These are phyloP conservation scores for Atta texana DNA, from an alignment of 1,140 invertebrate genomes.

Conservation along the genomic window DNA sequence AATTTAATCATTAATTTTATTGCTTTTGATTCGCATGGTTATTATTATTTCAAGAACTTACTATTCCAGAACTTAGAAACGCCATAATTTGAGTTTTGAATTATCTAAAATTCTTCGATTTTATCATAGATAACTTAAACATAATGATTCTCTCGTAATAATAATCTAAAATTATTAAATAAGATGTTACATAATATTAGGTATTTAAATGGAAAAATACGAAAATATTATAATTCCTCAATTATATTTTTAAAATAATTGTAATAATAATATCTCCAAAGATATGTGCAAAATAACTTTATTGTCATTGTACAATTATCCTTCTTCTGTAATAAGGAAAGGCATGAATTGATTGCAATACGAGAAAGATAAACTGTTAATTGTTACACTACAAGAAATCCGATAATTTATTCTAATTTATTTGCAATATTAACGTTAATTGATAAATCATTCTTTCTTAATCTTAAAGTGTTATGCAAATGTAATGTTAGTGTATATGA, in stretches of 20 bases:
- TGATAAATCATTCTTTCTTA: background rate
- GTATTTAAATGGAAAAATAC: background rate
- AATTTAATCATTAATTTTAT: background rate
- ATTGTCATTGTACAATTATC: background rate
- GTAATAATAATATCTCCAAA: background rate
- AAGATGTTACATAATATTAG: background rate
- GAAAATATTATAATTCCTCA: background rate
- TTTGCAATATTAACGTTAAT: constrained; percentile 1
- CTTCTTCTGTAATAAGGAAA: background rate
- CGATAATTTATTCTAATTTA: background rate
- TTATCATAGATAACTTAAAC: background rate
- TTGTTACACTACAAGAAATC: background rate
- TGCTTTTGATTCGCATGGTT: background rate
- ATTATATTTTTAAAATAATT: background rate
- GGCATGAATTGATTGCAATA: background rate
- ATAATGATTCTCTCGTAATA: background rate
- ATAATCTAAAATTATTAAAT: background rate
- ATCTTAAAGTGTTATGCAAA: constrained; percentile 33
- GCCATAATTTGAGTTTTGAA: background rate
- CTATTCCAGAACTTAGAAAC: background rate
- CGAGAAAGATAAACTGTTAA: background rate
- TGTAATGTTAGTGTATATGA: background rate
- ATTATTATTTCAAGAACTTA: background rate
- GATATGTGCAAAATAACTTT: background rate
- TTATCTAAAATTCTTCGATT: background rate